These are phyloP conservation scores for Manacus vitellinus DNA, from an alignment of 2,113 vertebrate genomes.

Conservation along the genomic window DNA sequence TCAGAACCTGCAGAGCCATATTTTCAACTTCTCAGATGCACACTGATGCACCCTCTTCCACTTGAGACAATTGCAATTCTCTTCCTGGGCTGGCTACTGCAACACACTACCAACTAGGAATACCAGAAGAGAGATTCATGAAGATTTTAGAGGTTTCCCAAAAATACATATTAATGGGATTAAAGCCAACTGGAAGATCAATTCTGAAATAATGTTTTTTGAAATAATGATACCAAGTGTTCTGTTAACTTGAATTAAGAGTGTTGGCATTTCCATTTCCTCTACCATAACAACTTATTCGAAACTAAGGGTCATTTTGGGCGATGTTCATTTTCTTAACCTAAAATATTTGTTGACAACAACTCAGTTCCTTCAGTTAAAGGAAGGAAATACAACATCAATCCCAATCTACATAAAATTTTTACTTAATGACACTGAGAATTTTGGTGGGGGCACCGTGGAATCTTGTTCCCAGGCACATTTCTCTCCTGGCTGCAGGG, in stretches of 20 bases:
- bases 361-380: background rate
- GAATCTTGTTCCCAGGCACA: background rate
- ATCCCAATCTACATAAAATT: background rate
- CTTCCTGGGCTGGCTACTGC: background rate
- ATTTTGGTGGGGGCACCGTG: background rate
- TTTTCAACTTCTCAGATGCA: background rate
- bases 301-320: background rate
- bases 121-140: background rate
- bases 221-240: background rate
- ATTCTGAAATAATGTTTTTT: background rate
- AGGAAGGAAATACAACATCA: background rate
- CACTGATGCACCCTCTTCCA: background rate
- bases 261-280: background rate
- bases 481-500: background rate
- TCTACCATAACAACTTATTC: background rate
- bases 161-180: background rate
- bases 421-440: background rate
- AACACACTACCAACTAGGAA: background rate
- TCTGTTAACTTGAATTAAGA: background rate
- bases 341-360: background rate
- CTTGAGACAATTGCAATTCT: background rate
- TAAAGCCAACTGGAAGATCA: background rate
- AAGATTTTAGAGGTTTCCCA: background rate
- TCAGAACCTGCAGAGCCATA: background rate
- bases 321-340: background rate